Conservation (phyloP, 2,888 invertebrate genomes). For the Machimus rusticus region DNA sequence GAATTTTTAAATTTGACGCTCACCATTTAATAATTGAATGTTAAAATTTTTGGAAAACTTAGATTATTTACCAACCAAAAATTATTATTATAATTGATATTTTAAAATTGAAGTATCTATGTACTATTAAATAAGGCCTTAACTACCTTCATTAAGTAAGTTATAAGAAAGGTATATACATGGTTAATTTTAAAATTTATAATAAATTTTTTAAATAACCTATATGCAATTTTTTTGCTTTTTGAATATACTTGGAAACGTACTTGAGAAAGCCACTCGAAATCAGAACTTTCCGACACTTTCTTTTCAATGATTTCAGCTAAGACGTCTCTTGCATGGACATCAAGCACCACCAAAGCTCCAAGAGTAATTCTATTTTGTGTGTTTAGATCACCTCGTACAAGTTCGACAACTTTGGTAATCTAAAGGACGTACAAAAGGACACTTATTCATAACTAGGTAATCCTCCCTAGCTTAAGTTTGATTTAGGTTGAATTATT, state of each 20-base stretch:
- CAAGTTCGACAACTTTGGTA: constrained; percentile 81
- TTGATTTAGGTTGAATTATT: too few species aligned
- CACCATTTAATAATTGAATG: too few species aligned
- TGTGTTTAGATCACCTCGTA: constrained; percentile 83
- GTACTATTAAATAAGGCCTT: too few species aligned
- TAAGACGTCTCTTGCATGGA: constrained; percentile 90
- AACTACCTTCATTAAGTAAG: too few species aligned
- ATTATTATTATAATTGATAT: too few species aligned
- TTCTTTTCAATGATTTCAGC: constrained; percentile 71
- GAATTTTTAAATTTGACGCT: too few species aligned
- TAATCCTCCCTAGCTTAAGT: too few species aligned
- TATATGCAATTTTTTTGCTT: background rate
- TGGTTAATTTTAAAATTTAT: too few species aligned
- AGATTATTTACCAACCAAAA: too few species aligned
- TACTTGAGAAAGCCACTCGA: constrained; percentile 85
- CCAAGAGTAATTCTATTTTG: constrained; percentile 91
- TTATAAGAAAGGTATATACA: too few species aligned
- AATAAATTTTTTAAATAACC: background rate
- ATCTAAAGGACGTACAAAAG: constrained; percentile 61
- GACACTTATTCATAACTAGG: background rate
- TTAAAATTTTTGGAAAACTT: too few species aligned
- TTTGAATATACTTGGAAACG: background rate
- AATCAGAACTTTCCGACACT: constrained; percentile 79
- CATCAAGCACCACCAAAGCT: constrained; percentile 90
- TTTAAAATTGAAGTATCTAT: too few species aligned